Evolutionary conservation across 2,113 vertebrate species (phyloP).

Genomic region (Notechis scutatus): DNA sequence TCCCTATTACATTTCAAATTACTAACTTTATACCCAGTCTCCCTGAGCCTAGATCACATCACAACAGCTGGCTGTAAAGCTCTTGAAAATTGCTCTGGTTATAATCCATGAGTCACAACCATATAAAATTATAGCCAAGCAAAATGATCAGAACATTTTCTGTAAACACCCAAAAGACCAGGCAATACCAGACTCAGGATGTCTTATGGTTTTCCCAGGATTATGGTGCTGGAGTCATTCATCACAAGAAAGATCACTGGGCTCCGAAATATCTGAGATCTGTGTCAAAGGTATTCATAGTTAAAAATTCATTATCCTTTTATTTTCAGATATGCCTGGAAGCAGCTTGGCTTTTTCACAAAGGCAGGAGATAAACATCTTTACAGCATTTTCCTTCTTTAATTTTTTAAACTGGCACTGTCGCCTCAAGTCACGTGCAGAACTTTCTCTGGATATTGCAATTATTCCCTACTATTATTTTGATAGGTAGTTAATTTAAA

Average conservation of each 20-base stretch:
- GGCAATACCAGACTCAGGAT: not conserved
- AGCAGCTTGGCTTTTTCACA: not conserved
- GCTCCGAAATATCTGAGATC: not conserved
- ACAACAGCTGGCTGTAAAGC: slow-evolving; percentile 29
- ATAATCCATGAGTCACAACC: slow-evolving; percentile 48
- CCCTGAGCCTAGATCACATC: slow-evolving; percentile 46
- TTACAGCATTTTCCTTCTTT: not conserved
- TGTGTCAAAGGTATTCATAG: not conserved
- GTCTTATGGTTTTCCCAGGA: not conserved
- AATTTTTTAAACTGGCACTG: not conserved
- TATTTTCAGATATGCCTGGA: not conserved
- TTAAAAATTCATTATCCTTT: not conserved
- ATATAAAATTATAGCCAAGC: slow-evolving; percentile 35
- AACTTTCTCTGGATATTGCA: not conserved
- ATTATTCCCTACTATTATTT: not conserved
- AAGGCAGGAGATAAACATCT: not conserved
- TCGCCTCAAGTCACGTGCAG: not conserved
- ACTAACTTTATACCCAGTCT: slow-evolving; percentile 50
- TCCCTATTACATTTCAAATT: slow-evolving; percentile 63
- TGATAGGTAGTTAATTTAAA: not conserved
- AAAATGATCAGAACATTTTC: slow-evolving; percentile 10
- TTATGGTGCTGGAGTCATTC: not conserved
- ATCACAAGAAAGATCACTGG: not conserved
- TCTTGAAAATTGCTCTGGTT: slow-evolving; percentile 3
- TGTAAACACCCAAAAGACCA: not conserved